Evolutionary conservation across 2,888 invertebrate species (phyloP).

Genomic region (Oscheius onirici): DNA sequence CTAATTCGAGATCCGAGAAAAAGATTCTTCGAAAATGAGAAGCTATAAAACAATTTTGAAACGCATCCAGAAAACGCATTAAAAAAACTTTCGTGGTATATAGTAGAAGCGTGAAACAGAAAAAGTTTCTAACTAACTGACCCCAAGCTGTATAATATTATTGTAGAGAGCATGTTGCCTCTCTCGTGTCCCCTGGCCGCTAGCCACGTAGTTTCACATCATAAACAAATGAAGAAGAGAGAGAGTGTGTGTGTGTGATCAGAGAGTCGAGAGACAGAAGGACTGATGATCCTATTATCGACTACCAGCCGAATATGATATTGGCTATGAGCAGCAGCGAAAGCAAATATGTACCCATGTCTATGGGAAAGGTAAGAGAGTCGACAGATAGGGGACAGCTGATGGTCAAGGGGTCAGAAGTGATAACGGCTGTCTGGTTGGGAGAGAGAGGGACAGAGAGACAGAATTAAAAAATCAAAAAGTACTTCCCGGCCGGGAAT

Average conservation of each 20-base stretch:
- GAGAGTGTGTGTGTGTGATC: conserved; percentile 1
- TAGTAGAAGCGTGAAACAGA: no score
- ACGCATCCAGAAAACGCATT: no score
- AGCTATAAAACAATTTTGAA: no score
- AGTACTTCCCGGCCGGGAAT: no score
- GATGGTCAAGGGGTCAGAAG: neutral
- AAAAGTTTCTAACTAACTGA: no score
- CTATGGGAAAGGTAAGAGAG: neutral
- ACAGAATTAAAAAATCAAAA: neutral
- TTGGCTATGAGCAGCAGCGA: neutral
- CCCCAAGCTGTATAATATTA: no score
- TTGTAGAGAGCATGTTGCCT: no score
- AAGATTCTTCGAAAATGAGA: no score
- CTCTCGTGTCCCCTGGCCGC: neutral
- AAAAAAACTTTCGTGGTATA: no score
- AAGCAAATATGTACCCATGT: conserved; percentile 5
- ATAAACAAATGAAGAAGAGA: conserved; percentile 30
- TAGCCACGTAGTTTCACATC: conserved; percentile 31
- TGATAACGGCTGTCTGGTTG: neutral
- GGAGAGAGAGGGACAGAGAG: neutral
- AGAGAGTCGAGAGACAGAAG: conserved; percentile 14
- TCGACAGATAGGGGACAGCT: neutral
- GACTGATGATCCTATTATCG: conserved; percentile 31
- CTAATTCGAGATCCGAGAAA: no score
- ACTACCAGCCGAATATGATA: conserved; percentile 26